Conservation (phyloP, 2,797 vertebrate species). For the Chelidonichthys spinosus region DNA sequence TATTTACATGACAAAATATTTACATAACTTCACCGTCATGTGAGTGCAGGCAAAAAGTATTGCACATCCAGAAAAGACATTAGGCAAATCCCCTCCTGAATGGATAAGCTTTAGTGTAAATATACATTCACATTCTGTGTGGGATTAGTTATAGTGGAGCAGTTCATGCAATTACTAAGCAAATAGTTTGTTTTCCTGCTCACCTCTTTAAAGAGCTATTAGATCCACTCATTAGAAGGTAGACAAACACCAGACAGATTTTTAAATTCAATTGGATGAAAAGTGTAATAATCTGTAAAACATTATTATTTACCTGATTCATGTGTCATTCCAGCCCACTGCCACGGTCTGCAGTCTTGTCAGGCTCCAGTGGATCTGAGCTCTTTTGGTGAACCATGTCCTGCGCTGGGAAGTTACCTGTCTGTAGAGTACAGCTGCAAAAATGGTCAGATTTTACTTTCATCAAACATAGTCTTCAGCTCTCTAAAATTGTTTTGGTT, state of each 20-base stretch:
- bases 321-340: constrained; percentile 83
- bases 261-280: constrained; percentile 10
- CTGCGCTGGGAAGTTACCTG: constrained; percentile 89
- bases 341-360: constrained; percentile 91
- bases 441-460: constrained; percentile 86
- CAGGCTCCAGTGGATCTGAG: constrained; percentile 86
- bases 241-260: neutral
- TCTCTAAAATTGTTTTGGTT: neutral
- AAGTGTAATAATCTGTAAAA: neutral
- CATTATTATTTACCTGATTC: neutral
- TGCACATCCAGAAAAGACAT: constrained; percentile 26
- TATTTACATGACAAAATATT: constrained; percentile 1
- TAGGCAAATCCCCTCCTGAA: constrained; percentile 36
- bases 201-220: constrained; percentile 1
- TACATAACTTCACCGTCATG: neutral
- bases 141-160: constrained; percentile 20
- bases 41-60: constrained; percentile 33
- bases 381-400: constrained; percentile 90
- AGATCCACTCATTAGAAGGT: neutral
- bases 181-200: constrained; percentile 16
- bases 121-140: constrained; percentile 29
- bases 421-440: constrained; percentile 91
- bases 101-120: constrained; percentile 28
- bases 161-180: constrained; percentile 13
- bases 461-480: neutral